Percentiles rank a stretch among this genome's conserved stretches.
Conservation (phyloP, 2,113 vertebrate species). For the Hylia prasina region DNA sequence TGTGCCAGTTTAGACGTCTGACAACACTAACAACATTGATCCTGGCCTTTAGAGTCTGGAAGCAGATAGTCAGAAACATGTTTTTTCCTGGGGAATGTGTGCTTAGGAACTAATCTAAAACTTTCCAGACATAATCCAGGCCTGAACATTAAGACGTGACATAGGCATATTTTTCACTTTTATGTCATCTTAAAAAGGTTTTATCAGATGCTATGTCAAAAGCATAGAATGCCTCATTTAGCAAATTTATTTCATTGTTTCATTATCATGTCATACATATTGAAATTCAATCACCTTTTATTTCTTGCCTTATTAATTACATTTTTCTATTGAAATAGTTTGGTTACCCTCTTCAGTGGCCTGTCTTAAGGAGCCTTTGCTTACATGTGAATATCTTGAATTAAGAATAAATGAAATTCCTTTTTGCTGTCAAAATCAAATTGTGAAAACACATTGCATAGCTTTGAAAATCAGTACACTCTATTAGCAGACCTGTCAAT, state of each 20-base stretch:
- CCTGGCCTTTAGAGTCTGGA: neutral
- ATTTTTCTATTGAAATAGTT: conserved; percentile 42
- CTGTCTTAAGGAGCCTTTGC: conserved; percentile 46
- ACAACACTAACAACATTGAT: neutral
- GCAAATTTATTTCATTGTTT: conserved; percentile 44
- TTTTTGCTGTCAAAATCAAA: conserved; percentile 69
- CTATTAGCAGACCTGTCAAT: conserved; percentile 92
- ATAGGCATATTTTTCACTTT: neutral
- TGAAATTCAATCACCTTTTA: conserved; percentile 53
- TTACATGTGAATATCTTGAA: conserved; percentile 68
- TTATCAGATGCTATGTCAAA: conserved; percentile 45
- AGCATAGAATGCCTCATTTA: neutral
- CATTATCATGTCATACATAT: conserved; percentile 10
- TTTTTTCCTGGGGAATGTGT: neutral
- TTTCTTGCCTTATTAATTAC: conserved; percentile 48
- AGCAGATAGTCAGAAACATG: neutral
- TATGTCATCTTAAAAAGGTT: neutral
- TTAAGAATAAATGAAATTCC: conserved; percentile 71
- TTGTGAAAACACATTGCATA: conserved; percentile 69
- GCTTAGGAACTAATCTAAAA: conserved; percentile 22
- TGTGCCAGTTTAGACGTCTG: neutral
- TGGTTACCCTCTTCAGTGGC: conserved; percentile 24
- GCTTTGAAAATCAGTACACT: conserved; percentile 79
- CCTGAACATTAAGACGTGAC: neutral
- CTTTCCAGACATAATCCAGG: neutral